A percentile compares a stretch with the other conserved stretches of the same genome.
Conservation (phyloP, 2,888 invertebrate genomes). For the Ceraclea dissimilis region DNA sequence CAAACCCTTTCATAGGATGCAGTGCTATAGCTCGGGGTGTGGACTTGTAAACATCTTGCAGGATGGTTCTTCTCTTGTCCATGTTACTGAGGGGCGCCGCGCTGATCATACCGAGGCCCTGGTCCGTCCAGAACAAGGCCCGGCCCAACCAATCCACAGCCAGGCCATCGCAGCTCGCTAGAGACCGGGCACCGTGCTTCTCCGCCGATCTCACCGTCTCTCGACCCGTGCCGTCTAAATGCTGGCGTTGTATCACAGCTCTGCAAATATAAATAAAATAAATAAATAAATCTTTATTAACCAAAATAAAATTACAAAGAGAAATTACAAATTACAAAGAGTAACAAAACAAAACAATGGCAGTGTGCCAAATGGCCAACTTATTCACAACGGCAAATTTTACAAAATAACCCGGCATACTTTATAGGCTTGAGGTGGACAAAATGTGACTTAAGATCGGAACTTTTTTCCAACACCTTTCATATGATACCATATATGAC, state of each 20-base stretch:
- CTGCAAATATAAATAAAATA: constrained; percentile 30
- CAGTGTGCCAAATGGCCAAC: too few relatives aligned
- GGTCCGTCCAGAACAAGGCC: constrained; percentile 81
- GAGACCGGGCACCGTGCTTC: constrained; percentile 41
- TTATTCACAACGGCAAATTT: too few relatives aligned
- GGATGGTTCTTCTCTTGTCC: constrained; percentile 48
- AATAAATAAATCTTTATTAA: too few relatives aligned
- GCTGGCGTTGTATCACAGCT: constrained; percentile 57
- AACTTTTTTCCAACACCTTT: too few relatives aligned
- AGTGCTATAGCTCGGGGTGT: constrained; percentile 56
- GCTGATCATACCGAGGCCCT: constrained; percentile 57
- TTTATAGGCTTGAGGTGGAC: too few relatives aligned
- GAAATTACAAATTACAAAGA: not conserved
- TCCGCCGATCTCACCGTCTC: constrained; percentile 39
- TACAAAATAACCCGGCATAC: too few relatives aligned
- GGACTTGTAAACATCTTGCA: constrained; percentile 52
- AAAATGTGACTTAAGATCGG: too few relatives aligned
- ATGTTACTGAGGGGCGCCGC: constrained; percentile 59
- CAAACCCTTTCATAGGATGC: constrained; percentile 57
- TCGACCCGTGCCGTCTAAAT: constrained; percentile 51
- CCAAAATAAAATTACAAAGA: too few relatives aligned
- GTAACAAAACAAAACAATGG: constrained; percentile 2
- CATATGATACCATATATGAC: too few relatives aligned
- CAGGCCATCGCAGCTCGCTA: constrained; percentile 63
- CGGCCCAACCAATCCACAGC: constrained; percentile 75